These are phyloP conservation scores for Rhinolophus sinicus DNA, from an alignment of 2,113 vertebrate species.

Conservation along the genomic window DNA sequence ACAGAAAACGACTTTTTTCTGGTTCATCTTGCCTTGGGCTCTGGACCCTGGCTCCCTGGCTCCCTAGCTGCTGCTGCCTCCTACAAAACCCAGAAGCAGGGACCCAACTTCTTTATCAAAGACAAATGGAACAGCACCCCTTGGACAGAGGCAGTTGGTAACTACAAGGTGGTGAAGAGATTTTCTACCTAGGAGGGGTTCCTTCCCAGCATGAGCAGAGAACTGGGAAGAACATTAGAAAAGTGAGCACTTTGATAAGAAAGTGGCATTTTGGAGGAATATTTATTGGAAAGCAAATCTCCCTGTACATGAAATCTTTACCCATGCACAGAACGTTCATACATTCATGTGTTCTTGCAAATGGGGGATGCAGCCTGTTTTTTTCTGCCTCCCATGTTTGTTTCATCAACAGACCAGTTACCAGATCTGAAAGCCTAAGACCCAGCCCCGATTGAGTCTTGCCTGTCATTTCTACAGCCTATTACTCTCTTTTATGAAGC, in stretches of 20 bases:
- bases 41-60: fast-evolving
- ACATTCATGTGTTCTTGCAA: not conserved
- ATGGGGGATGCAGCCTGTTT: not conserved
- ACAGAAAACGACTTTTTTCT: not conserved
- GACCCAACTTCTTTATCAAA: not conserved
- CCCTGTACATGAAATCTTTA: not conserved
- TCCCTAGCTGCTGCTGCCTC: not conserved
- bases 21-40: not conserved
- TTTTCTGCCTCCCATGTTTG: not conserved
- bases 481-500: not conserved
- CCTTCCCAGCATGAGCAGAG: not conserved
- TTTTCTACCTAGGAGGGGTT: not conserved
- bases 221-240: not conserved
- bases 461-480: not conserved
- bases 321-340: not conserved
- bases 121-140: not conserved
- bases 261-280: not conserved
- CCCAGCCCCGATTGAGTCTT: not conserved
- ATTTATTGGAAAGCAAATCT: not conserved
- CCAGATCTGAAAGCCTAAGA: not conserved
- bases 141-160: not conserved
- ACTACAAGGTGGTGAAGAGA: not conserved
- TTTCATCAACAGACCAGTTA: not conserved
- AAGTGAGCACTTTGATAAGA: not conserved
- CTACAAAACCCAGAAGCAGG: not conserved